Evolutionary conservation across 2,113 vertebrate species (phyloP).

Genomic region (Cyanoramphus novaezelandiae): DNA sequence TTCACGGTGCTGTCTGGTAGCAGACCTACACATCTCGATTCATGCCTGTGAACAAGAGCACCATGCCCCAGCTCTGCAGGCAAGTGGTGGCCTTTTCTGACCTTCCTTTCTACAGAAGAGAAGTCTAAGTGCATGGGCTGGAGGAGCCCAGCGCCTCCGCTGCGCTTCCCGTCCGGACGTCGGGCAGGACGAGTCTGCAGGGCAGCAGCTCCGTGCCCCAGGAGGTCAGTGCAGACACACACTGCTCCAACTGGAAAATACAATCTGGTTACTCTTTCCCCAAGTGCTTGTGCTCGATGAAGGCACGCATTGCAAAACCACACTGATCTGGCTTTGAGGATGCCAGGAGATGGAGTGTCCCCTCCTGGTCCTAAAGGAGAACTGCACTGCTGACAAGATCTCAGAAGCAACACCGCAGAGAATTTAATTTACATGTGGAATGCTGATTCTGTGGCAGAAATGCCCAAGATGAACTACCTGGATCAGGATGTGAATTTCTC

Average conservation of each 20-base stretch:
- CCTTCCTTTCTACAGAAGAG: background rate
- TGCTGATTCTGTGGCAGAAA: background rate
- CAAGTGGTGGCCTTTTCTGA: accelerated
- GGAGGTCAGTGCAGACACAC: accelerated
- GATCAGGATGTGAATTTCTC: background rate
- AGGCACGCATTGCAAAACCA: background rate
- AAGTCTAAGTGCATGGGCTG: background rate
- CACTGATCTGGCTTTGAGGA: background rate
- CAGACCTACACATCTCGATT: background rate
- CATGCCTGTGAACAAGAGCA: background rate
- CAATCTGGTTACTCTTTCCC: background rate
- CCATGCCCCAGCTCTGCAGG: background rate
- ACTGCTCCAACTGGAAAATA: background rate
- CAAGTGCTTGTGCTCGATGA: background rate
- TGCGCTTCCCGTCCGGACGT: background rate
- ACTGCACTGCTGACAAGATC: background rate
- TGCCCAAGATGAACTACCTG: background rate
- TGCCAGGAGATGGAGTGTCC: background rate
- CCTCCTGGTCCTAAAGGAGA: constrained; percentile 15
- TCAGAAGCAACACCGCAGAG: background rate
- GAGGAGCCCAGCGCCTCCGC: background rate
- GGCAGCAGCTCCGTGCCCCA: background rate
- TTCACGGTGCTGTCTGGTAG: background rate
- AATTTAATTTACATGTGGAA: background rate
- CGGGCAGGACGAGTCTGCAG: background rate